Evolutionary conservation across 2,797 vertebrate genomes (phyloP).

Genomic region (Gymnothorax javanicus): DNA sequence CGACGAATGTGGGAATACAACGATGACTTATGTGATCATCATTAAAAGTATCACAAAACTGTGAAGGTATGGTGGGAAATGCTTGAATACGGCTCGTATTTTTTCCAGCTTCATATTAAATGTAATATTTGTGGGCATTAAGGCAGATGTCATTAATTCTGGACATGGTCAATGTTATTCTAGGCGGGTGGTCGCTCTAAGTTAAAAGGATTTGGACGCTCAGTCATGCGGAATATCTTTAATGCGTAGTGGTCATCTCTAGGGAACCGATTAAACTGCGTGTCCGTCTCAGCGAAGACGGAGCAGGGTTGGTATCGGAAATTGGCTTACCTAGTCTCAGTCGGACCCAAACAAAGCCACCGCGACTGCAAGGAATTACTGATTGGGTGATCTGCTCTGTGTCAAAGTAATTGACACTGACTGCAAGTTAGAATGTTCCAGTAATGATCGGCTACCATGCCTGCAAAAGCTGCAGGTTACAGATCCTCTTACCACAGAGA

Average conservation of each 20-base stretch:
- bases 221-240: background rate
- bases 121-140: background rate
- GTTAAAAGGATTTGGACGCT: background rate
- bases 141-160: background rate
- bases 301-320: background rate
- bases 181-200: background rate
- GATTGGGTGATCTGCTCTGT: slow-evolving; percentile 57
- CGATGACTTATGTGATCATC: background rate
- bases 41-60: background rate
- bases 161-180: background rate
- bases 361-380: background rate
- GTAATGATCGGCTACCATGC: slow-evolving; percentile 60
- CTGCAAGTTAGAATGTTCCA: slow-evolving; percentile 67
- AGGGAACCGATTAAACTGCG: background rate
- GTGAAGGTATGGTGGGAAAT: background rate
- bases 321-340: background rate
- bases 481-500: background rate
- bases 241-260: background rate
- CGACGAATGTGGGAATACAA: background rate
- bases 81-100: background rate
- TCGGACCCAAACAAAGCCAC: background rate
- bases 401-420: slow-evolving; percentile 72
- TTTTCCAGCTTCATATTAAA: background rate
- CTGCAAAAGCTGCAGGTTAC: background rate
- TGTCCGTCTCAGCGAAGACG: background rate